These are phyloP conservation scores for Turdus rufiventris DNA, from an alignment of 2,113 vertebrate genomes.

Conservation along the genomic window DNA sequence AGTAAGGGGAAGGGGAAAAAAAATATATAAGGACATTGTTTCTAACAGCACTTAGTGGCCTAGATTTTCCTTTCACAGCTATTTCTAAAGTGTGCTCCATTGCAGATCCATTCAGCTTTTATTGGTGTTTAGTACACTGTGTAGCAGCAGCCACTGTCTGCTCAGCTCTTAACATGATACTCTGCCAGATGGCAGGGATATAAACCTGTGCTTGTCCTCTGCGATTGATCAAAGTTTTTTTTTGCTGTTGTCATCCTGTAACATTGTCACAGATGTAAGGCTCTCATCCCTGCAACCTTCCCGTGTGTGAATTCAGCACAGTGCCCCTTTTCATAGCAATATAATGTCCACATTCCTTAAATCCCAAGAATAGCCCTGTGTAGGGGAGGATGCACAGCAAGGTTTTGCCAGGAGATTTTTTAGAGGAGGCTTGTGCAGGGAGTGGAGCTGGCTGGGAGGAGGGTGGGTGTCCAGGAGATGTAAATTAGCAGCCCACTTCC, in stretches of 20 bases:
- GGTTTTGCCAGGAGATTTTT: background rate
- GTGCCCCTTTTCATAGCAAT: constrained; percentile 15
- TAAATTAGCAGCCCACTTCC: background rate
- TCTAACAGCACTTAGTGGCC: constrained; percentile 50
- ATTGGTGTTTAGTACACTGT: constrained; percentile 38
- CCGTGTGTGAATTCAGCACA: background rate
- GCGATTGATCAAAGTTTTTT: constrained; percentile 47
- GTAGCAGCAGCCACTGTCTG: constrained; percentile 55
- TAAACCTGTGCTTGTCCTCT: constrained; percentile 60
- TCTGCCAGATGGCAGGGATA: constrained; percentile 66
- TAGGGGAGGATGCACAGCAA: constrained; percentile 12
- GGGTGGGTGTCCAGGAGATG: background rate
- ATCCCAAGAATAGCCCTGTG: constrained; percentile 23
- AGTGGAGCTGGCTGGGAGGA: background rate
- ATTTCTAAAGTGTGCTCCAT: constrained; percentile 55
- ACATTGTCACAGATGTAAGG: constrained; percentile 42
- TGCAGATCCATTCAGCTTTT: constrained; percentile 59
- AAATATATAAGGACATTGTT: constrained; percentile 48
- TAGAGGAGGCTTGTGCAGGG: background rate
- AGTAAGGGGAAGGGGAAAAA: background rate
- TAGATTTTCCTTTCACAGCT: constrained; percentile 61
- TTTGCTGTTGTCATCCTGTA: constrained; percentile 50
- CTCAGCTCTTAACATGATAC: constrained; percentile 56
- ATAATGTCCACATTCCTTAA: constrained; percentile 19
- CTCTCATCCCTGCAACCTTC: background rate